Evolutionary conservation across 2,113 vertebrate genomes (phyloP), one percentile per base, ranked within the genome.

Genomic region (Conger conger): DNA sequence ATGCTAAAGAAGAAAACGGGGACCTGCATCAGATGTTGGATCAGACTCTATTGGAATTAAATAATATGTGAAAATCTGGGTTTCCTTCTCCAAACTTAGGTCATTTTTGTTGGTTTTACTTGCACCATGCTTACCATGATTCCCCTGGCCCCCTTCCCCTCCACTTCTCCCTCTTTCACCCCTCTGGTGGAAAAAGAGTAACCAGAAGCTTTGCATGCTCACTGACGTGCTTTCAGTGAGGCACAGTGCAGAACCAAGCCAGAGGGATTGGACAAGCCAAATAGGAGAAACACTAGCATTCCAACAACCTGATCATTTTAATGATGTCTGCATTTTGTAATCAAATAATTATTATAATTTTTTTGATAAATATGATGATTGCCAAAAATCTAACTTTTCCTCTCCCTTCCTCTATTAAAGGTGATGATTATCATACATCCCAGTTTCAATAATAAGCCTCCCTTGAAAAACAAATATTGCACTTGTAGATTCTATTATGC

Each of bases 121-220:
- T 92, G 93, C 94, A 94, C 94, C 91, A 42, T 92, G 93, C 95
- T 96, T 95, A 90, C 93, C 91, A 77, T 93, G 78, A 20, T 35
- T 11, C 16, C 81, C 81, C 36, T 13, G 45, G 45, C 45, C 45
- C 45, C 45, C 11, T 11, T 50, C 15, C 45, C 45, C 45, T 11
- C 45, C 45, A 8, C 45, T 50, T 50, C 53, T n/a, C n/a, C 1
- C 82, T 23, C 57, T 63, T 23, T 63, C 20, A 9, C 36, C 54
- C 30, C 23, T 23, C 18, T 36, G 27, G 60, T 77, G 76, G 80
- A 82, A 42, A 50, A 20, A 0, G 42, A 80, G 38, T 80, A 80
- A 82, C 45, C 50, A 82, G 53, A 57, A 54, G 33, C 45, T 54
- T 82, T 36, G 40, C 35, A 57, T 82, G 57, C 45, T 17, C 80